phyloP scores from a whole-genome alignment of 2,113 vertebrate genomes.

The Coptodon rendalli region DNA sequence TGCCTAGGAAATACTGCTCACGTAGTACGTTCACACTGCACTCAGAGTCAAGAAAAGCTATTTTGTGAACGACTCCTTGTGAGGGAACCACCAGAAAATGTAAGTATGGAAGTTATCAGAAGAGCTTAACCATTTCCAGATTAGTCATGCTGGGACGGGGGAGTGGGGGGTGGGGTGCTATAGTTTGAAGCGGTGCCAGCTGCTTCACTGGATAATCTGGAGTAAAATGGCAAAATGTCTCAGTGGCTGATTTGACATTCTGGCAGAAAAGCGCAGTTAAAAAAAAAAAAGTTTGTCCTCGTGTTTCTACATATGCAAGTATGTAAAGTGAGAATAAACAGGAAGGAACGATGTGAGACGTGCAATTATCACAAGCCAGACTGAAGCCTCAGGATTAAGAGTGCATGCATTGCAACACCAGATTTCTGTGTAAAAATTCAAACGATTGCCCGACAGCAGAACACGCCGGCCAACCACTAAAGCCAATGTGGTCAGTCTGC shows the following conservation, averaged over 20 bases:
- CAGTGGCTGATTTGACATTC: background rate
- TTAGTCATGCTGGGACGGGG: conserved; percentile 30
- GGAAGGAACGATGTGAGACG: background rate
- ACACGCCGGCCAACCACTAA: background rate
- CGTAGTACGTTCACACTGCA: background rate
- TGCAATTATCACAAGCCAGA: background rate
- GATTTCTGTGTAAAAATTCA: background rate
- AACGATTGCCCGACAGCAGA: background rate
- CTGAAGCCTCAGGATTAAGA: background rate
- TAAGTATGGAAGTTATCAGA: conserved; percentile 22
- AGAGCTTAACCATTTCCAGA: conserved; percentile 51
- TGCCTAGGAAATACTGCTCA: background rate
- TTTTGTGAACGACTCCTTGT: background rate
- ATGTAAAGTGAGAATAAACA: background rate
- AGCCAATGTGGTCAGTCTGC: conserved; percentile 6
- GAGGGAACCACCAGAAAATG: conserved; percentile 10
- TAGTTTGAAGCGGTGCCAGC: conserved; percentile 29
- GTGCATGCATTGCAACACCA: background rate
- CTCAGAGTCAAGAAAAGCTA: background rate
- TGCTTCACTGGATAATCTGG: background rate
- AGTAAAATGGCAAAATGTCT: background rate
- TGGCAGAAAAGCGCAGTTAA: background rate
- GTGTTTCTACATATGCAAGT: background rate
- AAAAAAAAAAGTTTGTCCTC: background rate
- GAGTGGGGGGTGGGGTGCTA: background rate